Percentiles rank a stretch among this genome's conserved stretches.
Evolutionary conservation across 2,797 vertebrate genomes (phyloP).

Genomic region (Gambelia wislizenii): DNA sequence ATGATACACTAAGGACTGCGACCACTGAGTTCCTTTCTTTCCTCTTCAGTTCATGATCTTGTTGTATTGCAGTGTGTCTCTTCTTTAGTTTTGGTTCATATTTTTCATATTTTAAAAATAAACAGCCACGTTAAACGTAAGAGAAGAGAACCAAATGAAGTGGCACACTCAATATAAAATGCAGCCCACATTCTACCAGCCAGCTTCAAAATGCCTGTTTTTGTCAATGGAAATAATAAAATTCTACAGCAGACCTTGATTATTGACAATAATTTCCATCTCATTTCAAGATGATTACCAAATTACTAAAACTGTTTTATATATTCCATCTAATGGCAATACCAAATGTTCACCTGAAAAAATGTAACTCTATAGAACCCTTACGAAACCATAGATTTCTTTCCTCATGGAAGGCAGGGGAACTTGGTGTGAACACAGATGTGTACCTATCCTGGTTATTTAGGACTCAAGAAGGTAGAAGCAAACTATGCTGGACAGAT

Average conservation of each 20-base stretch:
- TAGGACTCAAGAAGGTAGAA: no score
- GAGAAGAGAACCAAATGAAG: not conserved
- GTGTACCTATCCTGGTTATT: not conserved
- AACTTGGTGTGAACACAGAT: not conserved
- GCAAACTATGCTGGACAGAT: no score
- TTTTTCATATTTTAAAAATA: not conserved
- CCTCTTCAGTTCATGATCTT: not conserved
- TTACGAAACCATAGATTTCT: not conserved
- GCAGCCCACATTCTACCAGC: not conserved
- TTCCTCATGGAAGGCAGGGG: no score
- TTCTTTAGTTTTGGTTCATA: no score
- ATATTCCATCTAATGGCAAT: no score
- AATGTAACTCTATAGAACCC: not conserved
- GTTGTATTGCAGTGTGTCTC: not conserved
- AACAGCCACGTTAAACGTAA: no score
- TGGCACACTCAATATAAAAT: not conserved
- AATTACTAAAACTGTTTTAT: not conserved
- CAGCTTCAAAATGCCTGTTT: not conserved
- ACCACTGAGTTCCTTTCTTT: not conserved
- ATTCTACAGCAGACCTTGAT: not conserved
- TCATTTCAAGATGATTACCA: not conserved
- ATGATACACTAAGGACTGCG: not conserved
- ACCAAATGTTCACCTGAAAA: not conserved
- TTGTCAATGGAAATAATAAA: not conserved
- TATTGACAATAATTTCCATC: not conserved